Evolutionary conservation across 2,797 vertebrate genomes (phyloP).

Genomic region (Phataginus tricuspis): DNA sequence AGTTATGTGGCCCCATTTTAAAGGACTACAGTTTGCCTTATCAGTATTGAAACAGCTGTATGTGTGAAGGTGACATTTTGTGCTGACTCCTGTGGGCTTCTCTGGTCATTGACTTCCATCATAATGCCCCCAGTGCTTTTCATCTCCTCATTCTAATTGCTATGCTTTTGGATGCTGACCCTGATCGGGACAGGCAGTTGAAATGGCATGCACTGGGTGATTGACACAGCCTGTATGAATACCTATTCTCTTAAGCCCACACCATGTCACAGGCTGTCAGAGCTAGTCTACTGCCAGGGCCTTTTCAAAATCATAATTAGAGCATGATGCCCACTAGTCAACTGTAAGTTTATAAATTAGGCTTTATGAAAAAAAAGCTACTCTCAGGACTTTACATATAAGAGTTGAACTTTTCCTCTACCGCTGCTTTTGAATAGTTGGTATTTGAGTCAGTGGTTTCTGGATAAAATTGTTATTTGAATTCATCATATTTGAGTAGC

Average conservation of each 20-base stretch:
- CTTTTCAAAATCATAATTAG: constrained; percentile 73
- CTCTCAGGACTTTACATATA: not conserved
- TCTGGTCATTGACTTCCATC: constrained; percentile 20
- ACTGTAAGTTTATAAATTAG: constrained; percentile 62
- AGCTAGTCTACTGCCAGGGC: constrained; percentile 17
- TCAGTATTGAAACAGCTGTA: constrained; percentile 18
- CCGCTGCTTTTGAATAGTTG: not conserved
- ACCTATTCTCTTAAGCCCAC: constrained; percentile 70
- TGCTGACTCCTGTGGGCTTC: constrained; percentile 35
- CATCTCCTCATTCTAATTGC: constrained; percentile 67
- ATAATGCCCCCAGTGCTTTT: constrained; percentile 20
- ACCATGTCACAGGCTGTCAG: constrained; percentile 70
- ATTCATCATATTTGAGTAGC: constrained; percentile 40
- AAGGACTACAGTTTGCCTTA: constrained; percentile 20
- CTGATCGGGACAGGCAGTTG: constrained; percentile 59
- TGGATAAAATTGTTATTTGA: constrained; percentile 22
- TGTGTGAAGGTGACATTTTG: constrained; percentile 60
- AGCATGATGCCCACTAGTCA: constrained; percentile 61
- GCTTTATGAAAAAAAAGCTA: not conserved
- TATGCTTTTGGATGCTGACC: constrained; percentile 50
- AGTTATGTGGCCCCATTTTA: constrained; percentile 13
- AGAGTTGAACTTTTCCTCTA: not conserved
- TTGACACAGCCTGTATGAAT: constrained; percentile 64
- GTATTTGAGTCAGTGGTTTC: not conserved
- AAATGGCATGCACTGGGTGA: constrained; percentile 60